Evolutionary conservation across 1,140 invertebrate species (phyloP).

Genomic region (Lamellibrachia luymesi): DNA sequence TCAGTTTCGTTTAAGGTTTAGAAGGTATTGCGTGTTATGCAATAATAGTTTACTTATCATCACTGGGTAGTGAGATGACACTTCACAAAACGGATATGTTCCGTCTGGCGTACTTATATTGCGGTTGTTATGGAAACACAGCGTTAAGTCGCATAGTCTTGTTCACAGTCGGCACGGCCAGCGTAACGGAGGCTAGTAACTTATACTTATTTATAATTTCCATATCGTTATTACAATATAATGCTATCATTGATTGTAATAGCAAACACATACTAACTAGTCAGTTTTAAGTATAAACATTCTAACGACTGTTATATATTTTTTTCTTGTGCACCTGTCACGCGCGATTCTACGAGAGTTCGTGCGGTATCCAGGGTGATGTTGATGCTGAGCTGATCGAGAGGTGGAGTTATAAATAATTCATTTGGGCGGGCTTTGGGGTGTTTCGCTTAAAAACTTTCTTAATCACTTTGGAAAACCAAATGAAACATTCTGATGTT

Average conservation of each 20-base stretch:
- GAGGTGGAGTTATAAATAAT: constrained; percentile 1
- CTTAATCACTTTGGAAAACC: background rate
- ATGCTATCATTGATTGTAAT: background rate
- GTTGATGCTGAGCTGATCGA: background rate
- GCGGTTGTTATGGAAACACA: background rate
- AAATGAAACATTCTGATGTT: constrained; percentile 1
- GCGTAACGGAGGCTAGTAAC: constrained; percentile 37
- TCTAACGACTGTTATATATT: background rate
- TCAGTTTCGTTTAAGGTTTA: background rate
- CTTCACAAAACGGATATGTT: background rate
- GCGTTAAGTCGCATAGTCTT: constrained; percentile 38
- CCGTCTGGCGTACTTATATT: background rate
- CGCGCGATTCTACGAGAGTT: background rate
- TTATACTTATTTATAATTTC: background rate
- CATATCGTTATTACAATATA: background rate
- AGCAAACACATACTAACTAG: background rate
- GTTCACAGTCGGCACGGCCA: constrained; percentile 43
- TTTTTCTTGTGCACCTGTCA: constrained; percentile 33
- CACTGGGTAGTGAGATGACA: background rate
- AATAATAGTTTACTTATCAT: background rate
- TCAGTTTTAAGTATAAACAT: background rate
- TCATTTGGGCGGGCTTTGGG: background rate
- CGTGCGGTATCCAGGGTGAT: background rate
- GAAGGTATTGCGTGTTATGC: background rate
- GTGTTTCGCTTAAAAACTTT: background rate